Conservation (phyloP, 2,888 invertebrate genomes). For the Pantelozetes paolii region DNA sequence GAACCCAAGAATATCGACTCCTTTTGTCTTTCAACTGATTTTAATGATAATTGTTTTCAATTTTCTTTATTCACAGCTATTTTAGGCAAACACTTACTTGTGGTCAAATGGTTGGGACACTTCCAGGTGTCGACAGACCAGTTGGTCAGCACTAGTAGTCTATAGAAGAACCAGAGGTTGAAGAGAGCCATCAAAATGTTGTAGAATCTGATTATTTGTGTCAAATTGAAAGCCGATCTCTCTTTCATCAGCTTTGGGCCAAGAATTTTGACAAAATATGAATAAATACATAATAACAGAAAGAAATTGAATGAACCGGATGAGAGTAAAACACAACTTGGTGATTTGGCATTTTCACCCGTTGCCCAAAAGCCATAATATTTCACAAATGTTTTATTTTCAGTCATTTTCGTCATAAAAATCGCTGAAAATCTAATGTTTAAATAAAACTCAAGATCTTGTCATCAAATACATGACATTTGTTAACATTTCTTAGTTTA, state of each 20-base stretch:
- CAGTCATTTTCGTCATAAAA: not conserved
- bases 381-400: not conserved
- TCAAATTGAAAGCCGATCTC: conserved; percentile 9
- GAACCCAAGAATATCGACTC: conserved; percentile 1
- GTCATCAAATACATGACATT: not conserved
- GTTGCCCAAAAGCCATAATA: conserved; percentile 17
- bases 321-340: not conserved
- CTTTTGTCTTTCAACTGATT: not conserved
- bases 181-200: conserved; percentile 16
- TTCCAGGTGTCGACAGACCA: conserved; percentile 31
- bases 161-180: conserved; percentile 31
- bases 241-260: conserved; percentile 36
- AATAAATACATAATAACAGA: not conserved
- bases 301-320: conserved; percentile 15
- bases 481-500: not conserved
- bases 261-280: conserved; percentile 27
- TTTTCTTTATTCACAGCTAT: no score
- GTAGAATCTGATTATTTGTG: conserved; percentile 1
- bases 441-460: not conserved
- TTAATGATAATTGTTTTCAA: not conserved
- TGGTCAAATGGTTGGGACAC: not conserved
- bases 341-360: not conserved
- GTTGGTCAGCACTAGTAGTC: not conserved
- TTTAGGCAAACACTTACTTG: not conserved
- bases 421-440: not conserved